Percentiles rank a stretch among this genome's conserved stretches.
phyloP scores from a whole-genome alignment of 2,888 invertebrate species.

The Octodonta nipae region DNA sequence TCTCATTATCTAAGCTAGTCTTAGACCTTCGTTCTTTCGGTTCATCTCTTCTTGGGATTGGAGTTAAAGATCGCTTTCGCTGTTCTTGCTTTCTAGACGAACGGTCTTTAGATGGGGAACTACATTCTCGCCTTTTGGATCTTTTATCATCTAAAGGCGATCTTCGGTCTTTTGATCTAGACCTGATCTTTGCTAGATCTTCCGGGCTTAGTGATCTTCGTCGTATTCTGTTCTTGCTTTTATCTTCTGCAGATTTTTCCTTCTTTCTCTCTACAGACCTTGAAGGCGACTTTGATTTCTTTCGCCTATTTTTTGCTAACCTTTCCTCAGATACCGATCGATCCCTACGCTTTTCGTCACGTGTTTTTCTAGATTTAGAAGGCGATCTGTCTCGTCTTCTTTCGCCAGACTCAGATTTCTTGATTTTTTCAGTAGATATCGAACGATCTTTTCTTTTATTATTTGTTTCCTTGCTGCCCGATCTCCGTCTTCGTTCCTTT shows the following conservation, averaged over 20 bases:
- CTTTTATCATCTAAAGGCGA: not conserved
- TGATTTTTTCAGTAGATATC: no score
- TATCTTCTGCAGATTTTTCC: slow-evolving; percentile 13
- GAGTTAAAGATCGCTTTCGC: slow-evolving; percentile 1
- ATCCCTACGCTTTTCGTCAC: slow-evolving; percentile 10
- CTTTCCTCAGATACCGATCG: slow-evolving; percentile 9
- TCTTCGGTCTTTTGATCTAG: slow-evolving; percentile 2
- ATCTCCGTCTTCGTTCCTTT: slow-evolving; percentile 5
- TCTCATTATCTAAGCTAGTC: not conserved
- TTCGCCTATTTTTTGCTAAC: not conserved
- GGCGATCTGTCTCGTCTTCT: slow-evolving; percentile 6
- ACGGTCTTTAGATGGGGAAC: no score
- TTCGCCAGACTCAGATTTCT: slow-evolving; percentile 5
- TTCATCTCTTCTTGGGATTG: not conserved
- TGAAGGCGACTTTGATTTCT: slow-evolving; percentile 6
- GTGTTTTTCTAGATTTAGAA: slow-evolving; percentile 5
- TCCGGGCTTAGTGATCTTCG: slow-evolving; percentile 4
- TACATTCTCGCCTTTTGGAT: not conserved
- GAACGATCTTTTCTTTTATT: no score
- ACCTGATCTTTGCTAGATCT: slow-evolving; percentile 5
- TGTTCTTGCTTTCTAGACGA: slow-evolving; percentile 1
- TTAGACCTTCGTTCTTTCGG: slow-evolving; percentile 5
- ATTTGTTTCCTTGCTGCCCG: no score
- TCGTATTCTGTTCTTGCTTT: slow-evolving; percentile 3
- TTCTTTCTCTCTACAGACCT: slow-evolving; percentile 8